These are phyloP conservation scores for Perizoma flavofasciatum DNA, from an alignment of 2,888 invertebrate genomes.

Conservation along the genomic window DNA sequence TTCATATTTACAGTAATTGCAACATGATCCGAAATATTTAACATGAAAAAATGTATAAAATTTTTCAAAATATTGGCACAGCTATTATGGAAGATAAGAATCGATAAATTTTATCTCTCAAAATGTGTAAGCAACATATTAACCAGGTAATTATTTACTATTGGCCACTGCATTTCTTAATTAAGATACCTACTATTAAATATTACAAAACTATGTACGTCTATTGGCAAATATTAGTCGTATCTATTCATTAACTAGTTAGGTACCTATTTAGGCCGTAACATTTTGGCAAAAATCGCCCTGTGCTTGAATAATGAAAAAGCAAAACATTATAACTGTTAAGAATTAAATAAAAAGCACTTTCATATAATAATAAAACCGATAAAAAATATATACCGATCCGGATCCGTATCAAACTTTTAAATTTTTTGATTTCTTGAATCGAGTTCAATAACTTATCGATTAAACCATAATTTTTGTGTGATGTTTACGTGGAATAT, in stretches of 20 bases:
- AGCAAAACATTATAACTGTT: background rate
- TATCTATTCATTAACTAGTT: constrained; percentile 8
- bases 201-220: constrained; percentile 13
- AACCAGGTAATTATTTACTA: background rate
- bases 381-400: background rate
- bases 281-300: constrained; percentile 11
- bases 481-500: background rate
- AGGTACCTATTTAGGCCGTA: constrained; percentile 29
- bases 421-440: constrained; percentile 3
- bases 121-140: background rate
- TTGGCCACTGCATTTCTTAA: constrained; percentile 7
- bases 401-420: constrained; percentile 13
- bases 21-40: too few relatives aligned
- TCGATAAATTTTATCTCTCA: background rate
- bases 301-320: background rate
- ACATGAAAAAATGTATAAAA: constrained; percentile 3
- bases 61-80: constrained; percentile 38
- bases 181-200: background rate
- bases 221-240: constrained; percentile 19
- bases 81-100: constrained; percentile 15
- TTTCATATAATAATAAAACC: too few relatives aligned
- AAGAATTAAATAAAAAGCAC: constrained; percentile 1
- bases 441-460: constrained; percentile 2
- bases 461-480: background rate
- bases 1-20: too few relatives aligned